Evolutionary conservation across 2,113 vertebrate genomes (phyloP).

Genomic region (Benthochromis sp.): DNA sequence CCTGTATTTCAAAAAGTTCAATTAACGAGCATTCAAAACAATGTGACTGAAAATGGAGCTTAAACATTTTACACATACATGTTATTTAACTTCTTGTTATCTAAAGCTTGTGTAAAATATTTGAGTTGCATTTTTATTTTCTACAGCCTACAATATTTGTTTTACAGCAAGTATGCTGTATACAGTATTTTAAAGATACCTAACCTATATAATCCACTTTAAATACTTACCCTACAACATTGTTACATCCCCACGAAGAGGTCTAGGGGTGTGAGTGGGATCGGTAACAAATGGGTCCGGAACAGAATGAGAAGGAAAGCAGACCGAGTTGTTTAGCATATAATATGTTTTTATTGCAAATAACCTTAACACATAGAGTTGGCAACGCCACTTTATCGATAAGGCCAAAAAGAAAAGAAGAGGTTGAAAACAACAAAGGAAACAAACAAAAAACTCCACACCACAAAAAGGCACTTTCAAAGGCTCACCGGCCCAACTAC

Average conservation of each 20-base stretch:
- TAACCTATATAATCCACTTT: background rate
- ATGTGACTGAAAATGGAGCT: background rate
- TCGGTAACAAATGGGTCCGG: too few relatives aligned
- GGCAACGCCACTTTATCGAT: rapidly evolving
- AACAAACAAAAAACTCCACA: background rate
- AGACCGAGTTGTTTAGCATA: background rate
- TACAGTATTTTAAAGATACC: background rate
- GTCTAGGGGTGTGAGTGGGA: too few relatives aligned
- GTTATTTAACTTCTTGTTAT: background rate
- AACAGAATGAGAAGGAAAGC: background rate
- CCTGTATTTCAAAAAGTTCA: background rate
- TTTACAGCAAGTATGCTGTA: background rate
- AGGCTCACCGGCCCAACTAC: background rate
- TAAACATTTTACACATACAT: background rate
- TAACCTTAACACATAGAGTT: background rate
- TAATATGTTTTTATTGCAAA: background rate
- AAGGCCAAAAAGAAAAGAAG: background rate
- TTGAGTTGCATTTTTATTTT: background rate
- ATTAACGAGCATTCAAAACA: background rate
- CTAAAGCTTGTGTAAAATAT: background rate
- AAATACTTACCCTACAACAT: background rate
- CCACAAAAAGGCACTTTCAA: background rate
- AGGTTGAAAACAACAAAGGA: background rate
- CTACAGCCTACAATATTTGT: background rate
- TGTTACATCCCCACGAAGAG: too few relatives aligned